Percentiles rank a stretch among this genome's conserved stretches.
Conservation (phyloP, 2,797 vertebrate genomes). For the Anguilla anguilla region DNA sequence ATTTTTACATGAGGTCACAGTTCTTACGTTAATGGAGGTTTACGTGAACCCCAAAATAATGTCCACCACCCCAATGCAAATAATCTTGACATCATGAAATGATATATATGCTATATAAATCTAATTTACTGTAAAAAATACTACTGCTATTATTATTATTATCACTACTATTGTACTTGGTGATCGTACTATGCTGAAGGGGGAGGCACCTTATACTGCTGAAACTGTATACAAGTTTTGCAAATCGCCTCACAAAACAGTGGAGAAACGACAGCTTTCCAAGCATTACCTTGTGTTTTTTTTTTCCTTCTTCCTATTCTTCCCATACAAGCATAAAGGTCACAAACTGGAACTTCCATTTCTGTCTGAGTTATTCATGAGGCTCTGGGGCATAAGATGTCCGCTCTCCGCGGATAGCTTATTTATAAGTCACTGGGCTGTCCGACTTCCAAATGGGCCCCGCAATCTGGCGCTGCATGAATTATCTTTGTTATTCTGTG, state of each 20-base stretch:
- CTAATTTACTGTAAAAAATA: neutral
- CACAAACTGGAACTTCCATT: slow-evolving; percentile 43
- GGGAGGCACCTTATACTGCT: too few relatives aligned
- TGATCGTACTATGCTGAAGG: neutral
- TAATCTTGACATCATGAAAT: too few relatives aligned
- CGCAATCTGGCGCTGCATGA: slow-evolving; percentile 45
- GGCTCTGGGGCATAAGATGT: slow-evolving; percentile 34
- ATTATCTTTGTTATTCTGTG: slow-evolving; percentile 34
- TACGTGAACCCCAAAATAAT: neutral
- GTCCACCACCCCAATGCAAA: neutral
- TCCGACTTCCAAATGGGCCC: slow-evolving; percentile 42
- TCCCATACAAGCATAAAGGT: slow-evolving; percentile 44
- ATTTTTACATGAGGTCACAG: neutral
- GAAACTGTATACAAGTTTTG: too few relatives aligned
- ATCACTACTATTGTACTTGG: neutral
- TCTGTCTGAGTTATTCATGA: slow-evolving; percentile 52
- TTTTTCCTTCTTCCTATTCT: neutral
- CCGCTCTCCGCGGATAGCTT: slow-evolving; percentile 46
- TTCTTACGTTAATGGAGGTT: neutral
- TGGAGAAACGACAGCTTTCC: neutral
- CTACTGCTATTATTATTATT: neutral
- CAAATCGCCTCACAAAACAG: neutral
- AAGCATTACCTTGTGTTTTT: slow-evolving; percentile 7
- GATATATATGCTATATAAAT: neutral
- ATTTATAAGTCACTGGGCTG: slow-evolving; percentile 51